Evolutionary conservation across 1,140 invertebrate species (phyloP).

Genomic region (Seison nebaliae): DNA sequence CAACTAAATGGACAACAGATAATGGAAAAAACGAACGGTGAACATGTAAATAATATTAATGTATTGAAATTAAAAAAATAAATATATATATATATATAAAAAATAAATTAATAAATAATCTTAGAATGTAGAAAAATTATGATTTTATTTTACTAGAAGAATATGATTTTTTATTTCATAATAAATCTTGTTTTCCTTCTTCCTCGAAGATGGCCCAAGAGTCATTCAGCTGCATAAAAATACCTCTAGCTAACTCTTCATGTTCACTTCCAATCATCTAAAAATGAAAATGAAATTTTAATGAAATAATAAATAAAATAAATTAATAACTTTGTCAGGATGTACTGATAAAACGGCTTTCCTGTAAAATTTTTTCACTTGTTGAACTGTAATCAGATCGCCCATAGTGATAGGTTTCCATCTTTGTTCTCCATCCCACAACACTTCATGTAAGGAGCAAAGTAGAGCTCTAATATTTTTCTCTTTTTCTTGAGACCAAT

Average conservation of each 20-base stretch:
- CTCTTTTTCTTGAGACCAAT: slow-evolving; percentile 79
- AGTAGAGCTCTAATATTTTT: slow-evolving; percentile 75
- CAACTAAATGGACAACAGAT: too few relatives aligned
- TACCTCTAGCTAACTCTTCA: slow-evolving; percentile 55
- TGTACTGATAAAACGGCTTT: slow-evolving; percentile 82
- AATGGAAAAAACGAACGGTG: too few relatives aligned
- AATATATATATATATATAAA: too few relatives aligned
- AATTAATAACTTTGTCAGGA: slow-evolving; percentile 65
- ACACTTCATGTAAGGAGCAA: slow-evolving; percentile 64
- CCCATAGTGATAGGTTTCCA: slow-evolving; percentile 80
- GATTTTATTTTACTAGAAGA: too few relatives aligned
- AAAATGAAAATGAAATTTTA: slow-evolving; percentile 13
- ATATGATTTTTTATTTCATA: too few relatives aligned
- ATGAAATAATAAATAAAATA: background rate
- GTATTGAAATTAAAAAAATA: too few relatives aligned
- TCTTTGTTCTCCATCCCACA: slow-evolving; percentile 61
- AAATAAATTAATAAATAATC: too few relatives aligned
- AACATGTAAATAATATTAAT: too few relatives aligned
- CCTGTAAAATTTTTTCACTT: slow-evolving; percentile 81
- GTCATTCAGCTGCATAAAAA: slow-evolving; percentile 95
- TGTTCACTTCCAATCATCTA: slow-evolving; percentile 27
- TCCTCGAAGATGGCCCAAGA: slow-evolving; percentile 92
- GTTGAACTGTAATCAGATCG: slow-evolving; percentile 54
- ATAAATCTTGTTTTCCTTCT: slow-evolving; percentile 30
- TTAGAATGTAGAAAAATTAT: too few relatives aligned